Percentiles rank a stretch among this genome's conserved stretches.
Evolutionary conservation across 1,140 invertebrate species (phyloP).

Genomic region (Pararge aegeria): DNA sequence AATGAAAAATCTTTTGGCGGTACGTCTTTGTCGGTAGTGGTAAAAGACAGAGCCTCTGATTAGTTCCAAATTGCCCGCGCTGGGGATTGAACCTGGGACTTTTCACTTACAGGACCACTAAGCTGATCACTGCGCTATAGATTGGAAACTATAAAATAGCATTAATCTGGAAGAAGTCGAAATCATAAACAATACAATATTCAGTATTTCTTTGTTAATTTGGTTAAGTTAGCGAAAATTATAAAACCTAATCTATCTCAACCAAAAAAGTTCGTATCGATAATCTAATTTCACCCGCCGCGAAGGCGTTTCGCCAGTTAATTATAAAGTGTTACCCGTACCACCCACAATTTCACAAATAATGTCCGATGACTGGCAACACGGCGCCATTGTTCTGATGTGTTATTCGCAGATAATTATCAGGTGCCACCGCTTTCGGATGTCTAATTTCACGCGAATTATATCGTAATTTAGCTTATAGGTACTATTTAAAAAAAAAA

Average conservation of each 20-base stretch:
- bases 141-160: too few relatives aligned
- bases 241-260: neutral
- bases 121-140: too few relatives aligned
- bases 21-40: too few relatives aligned
- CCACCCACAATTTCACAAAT: conserved; percentile 13
- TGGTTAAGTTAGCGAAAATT: too few relatives aligned
- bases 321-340: conserved; percentile 14
- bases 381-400: conserved; percentile 37
- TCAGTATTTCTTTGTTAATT: too few relatives aligned
- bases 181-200: too few relatives aligned
- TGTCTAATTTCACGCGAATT: conserved; percentile 61
- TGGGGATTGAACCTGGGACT: too few relatives aligned
- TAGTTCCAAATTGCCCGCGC: too few relatives aligned
- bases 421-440: conserved; percentile 38
- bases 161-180: too few relatives aligned
- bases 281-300: neutral
- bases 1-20: too few relatives aligned
- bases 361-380: conserved; percentile 21
- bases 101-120: too few relatives aligned
- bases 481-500: neutral
- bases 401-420: conserved; percentile 52
- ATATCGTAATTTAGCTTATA: conserved; percentile 36
- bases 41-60: too few relatives aligned
- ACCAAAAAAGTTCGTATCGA: neutral
- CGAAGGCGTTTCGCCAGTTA: conserved; percentile 2